Evolutionary conservation across 2,113 vertebrate species (phyloP), one percentile per base, ranked within the genome.

Genomic region (Trinectes maculatus): DNA sequence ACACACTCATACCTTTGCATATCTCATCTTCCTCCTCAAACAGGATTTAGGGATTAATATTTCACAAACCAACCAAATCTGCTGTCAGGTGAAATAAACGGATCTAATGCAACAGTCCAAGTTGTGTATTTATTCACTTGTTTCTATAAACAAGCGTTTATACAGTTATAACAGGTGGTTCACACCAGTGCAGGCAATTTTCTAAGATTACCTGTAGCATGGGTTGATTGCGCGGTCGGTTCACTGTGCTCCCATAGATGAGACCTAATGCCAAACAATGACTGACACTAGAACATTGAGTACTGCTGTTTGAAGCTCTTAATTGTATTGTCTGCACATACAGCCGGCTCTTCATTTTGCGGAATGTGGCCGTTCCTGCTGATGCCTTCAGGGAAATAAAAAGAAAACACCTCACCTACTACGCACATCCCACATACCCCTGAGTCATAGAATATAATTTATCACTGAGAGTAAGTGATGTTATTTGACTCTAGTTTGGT

Each of bases 361-460:
- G 83, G 86, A 89, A 90, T 82, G 87, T 55, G 26, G 62, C 19
- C 31, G n/a, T 62, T 78, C 86, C 67, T 80, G 79, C 53, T 63
- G 56, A 74, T 76, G 69, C 66, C 48, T 52, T 73, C 40, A 46
- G 63, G 69, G 34, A 36, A 42, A 59, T 55, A 8, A 75, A 66
- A 71, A 44, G 9, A 58, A 52, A 53, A 40, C 24, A 76, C 39
- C 33, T 43, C 12, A 52, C 7, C 3, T 31, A 58, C 34, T 4
- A 0, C 58, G 22, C 8, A 21, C 0, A 0, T 16, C 0, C 1
- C 5, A 15, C 44, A 16, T 18, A 18, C 9, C 13, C 22, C 5
- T 19, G 34, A 43, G 21, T 26, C 13, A 8, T 19, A 9, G 26
- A 9, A 9, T 22, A 2, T 0, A 3, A 28, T 53, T 42, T 28